Evolutionary conservation across 2,113 vertebrate genomes (phyloP).

Genomic region (Myotis lucifugus): DNA sequence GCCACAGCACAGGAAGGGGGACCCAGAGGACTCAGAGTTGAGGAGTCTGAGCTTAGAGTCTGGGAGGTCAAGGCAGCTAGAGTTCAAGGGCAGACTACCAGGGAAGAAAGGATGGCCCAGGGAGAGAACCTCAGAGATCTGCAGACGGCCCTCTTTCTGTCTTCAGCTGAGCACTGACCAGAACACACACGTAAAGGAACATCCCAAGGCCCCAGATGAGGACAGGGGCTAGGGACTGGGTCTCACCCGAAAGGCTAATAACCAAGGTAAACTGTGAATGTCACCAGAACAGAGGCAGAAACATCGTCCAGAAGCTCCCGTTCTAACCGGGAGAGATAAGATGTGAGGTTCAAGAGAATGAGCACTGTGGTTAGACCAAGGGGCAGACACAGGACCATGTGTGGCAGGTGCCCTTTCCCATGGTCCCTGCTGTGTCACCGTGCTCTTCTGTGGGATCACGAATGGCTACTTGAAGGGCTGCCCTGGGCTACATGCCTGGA

Average conservation of each 20-base stretch:
- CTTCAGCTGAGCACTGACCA: background rate
- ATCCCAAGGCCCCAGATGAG: background rate
- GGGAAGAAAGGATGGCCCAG: background rate
- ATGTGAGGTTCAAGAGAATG: background rate
- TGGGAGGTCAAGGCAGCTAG: background rate
- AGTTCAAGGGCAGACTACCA: background rate
- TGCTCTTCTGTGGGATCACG: background rate
- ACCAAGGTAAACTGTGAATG: background rate
- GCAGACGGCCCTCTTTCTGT: too few species aligned
- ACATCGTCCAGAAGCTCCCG: background rate
- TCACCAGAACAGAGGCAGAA: background rate
- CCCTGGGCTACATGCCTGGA: background rate
- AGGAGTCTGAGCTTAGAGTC: background rate
- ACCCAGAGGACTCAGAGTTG: background rate
- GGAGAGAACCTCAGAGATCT: background rate
- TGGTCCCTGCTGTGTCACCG: background rate
- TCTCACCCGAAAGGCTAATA: background rate
- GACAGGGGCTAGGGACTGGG: background rate
- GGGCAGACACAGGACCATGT: accelerated
- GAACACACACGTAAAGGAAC: background rate
- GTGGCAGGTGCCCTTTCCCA: background rate
- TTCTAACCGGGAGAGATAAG: background rate
- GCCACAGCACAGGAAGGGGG: accelerated
- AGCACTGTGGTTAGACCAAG: background rate
- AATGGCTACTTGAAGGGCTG: background rate